phyloP scores from a whole-genome alignment of 2,113 vertebrate species.

The Muntiacus reevesi region DNA sequence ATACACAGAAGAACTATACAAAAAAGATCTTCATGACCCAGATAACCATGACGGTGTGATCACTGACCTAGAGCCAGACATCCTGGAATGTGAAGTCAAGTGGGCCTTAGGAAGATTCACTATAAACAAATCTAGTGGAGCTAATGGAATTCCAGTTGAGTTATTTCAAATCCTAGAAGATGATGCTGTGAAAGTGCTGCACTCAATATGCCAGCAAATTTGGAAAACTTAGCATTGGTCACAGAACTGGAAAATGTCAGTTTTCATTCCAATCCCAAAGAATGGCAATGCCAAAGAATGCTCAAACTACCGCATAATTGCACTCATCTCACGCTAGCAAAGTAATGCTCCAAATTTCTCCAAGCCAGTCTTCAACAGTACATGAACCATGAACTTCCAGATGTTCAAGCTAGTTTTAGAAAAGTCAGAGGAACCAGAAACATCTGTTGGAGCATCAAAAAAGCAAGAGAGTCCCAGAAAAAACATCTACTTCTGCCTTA shows the following conservation, averaged over 20 bases:
- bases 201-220: background rate
- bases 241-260: background rate
- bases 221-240: background rate
- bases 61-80: background rate
- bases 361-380: background rate
- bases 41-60: background rate
- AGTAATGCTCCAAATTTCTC: background rate
- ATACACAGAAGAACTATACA: background rate
- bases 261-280: background rate
- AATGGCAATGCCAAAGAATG: background rate
- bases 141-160: background rate
- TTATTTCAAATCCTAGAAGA: background rate
- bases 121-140: background rate
- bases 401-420: background rate
- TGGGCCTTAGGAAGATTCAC: background rate
- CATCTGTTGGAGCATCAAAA: background rate
- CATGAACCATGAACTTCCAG: background rate
- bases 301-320: background rate
- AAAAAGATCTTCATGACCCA: background rate
- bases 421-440: background rate
- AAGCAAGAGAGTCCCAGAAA: background rate
- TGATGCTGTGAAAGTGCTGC: background rate
- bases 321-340: background rate
- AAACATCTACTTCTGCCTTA: background rate
- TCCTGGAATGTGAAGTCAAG: background rate